Base-by-base conservation (phyloP, 2,888 invertebrate genomes). In the Spilarctia lutea region DNA sequence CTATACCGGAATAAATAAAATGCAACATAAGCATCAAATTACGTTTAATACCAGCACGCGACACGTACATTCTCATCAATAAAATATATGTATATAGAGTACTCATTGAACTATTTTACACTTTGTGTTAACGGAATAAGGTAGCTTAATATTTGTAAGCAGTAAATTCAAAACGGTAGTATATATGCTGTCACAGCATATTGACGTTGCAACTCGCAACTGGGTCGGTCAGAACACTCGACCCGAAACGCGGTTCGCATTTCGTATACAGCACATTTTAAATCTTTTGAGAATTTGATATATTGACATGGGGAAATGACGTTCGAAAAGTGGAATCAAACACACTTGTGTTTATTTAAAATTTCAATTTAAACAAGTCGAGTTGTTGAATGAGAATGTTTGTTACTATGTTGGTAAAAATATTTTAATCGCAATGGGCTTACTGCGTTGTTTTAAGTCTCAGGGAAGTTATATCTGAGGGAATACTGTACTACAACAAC, bases 211-310 rank as follows among this genome's bases (percentile, higher is more conserved):
- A 83, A 86, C 86, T 85, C 75, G 85, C 89, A 92, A 92, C 91
- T 93, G 86, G 93, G 94, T 94, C 94, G 94, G 90, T 89, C 88
- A 86, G 83, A 84, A 85, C 89, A 91, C 93, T 94, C 92, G 91
- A 93, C 91, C 91, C 87, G 82, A 88, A 90, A 91, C 83, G 78
- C 79, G 72, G 81, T 85, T 85, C 86, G 83, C 85, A 85, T 86
- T 89, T 83, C 78, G 84, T 82, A 77, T 83, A 84, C 82, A 83
- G 84, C 80, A 81, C 83, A 81, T 86, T 86, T 82, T 82, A 86
- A 82, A 83, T 83, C 79, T 81, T 83, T 81, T 77, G 78, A 81
- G 75, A 76, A 80, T 81, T 71, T 76, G 73, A 83, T 79, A 77
- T 79, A 81, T 77, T 81, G 85, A 83, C 82, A 81, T 72, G 70